A percentile compares a stretch with the other conserved stretches of the same genome.
These are phyloP conservation scores for Bombus sibiricus DNA, from an alignment of 1,140 invertebrate genomes.

Conservation along the genomic window DNA sequence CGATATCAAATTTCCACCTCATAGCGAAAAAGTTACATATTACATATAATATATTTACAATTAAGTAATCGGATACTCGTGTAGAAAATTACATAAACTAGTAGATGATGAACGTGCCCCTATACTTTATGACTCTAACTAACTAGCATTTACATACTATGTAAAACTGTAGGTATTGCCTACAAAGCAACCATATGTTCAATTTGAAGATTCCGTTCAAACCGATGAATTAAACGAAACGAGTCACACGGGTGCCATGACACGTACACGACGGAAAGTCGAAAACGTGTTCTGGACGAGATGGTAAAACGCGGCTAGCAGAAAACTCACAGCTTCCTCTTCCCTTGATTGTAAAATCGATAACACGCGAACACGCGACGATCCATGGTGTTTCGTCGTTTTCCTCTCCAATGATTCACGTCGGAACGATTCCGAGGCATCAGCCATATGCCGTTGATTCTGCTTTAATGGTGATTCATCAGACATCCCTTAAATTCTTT, in stretches of 20 bases:
- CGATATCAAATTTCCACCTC: no score
- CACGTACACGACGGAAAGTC: constrained; percentile 35
- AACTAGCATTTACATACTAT: no score
- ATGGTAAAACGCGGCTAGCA: constrained; percentile 12
- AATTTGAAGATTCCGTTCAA: neutral
- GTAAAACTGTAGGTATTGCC: no score
- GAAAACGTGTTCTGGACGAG: constrained; percentile 18
- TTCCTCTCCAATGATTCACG: neutral
- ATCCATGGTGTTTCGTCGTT: neutral
- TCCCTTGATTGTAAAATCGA: constrained; percentile 68
- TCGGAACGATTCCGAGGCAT: neutral
- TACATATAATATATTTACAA: no score
- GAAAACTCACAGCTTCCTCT: constrained; percentile 30
- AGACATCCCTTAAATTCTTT: neutral
- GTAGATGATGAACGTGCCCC: no score
- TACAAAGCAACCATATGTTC: no score
- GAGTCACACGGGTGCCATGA: neutral
- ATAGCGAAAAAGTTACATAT: no score
- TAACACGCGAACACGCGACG: constrained; percentile 42
- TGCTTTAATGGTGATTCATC: neutral
- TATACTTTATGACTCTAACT: no score
- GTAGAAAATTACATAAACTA: no score
- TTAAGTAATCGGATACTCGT: no score
- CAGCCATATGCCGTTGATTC: neutral
- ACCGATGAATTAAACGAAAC: constrained; percentile 1